Conservation (phyloP, 2,113 vertebrate genomes). For the Apteryx owenii region DNA sequence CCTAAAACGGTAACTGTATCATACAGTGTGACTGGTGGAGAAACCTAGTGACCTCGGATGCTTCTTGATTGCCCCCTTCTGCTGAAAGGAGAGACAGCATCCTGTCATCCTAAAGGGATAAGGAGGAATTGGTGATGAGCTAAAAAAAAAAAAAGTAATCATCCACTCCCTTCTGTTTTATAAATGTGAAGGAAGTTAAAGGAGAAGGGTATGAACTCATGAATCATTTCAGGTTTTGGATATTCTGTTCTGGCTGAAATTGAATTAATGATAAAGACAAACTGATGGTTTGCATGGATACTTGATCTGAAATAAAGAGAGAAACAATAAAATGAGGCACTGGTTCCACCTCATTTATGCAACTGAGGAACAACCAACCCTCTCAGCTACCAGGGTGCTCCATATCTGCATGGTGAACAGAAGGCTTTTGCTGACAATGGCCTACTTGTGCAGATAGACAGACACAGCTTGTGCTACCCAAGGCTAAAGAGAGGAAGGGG, state of each 20-base stretch:
- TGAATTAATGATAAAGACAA: background rate
- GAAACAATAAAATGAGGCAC: background rate
- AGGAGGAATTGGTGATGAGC: background rate
- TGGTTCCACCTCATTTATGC: background rate
- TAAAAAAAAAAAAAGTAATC: background rate
- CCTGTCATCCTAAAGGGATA: background rate
- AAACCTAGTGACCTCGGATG: background rate
- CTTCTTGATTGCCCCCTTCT: background rate
- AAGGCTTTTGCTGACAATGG: background rate
- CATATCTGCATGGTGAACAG: background rate
- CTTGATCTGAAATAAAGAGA: background rate
- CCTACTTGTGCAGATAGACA: background rate
- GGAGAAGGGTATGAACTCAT: background rate
- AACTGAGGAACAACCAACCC: background rate
- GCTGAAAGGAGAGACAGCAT: background rate
- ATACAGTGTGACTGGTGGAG: background rate
- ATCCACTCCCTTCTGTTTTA: background rate
- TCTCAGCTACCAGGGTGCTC: background rate
- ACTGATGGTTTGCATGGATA: background rate
- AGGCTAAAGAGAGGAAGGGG: background rate
- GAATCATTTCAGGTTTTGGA: background rate
- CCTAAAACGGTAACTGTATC: background rate
- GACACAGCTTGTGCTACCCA: background rate
- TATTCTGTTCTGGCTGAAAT: background rate
- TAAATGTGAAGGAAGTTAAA: background rate